Evolutionary conservation across 2,113 vertebrate genomes (phyloP).

Genomic region (Cephalopterus ornatus): DNA sequence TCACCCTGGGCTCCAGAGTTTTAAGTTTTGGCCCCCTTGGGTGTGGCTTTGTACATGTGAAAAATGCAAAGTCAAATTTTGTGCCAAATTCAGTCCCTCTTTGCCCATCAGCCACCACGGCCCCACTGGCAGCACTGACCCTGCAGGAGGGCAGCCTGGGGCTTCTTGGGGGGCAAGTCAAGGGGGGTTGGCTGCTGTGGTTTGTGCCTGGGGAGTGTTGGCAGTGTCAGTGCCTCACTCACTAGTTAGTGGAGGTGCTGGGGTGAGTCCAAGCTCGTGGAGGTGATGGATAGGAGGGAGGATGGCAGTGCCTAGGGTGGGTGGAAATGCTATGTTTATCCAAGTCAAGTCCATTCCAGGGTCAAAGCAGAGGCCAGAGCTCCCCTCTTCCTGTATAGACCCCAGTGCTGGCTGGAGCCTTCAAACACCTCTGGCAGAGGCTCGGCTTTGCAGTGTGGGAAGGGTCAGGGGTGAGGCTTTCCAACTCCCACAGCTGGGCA

Average conservation of each 20-base stretch:
- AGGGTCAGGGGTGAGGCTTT: background rate
- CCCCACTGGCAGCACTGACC: fast-evolving
- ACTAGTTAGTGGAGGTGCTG: background rate
- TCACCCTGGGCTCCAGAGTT: background rate
- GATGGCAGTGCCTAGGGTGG: background rate
- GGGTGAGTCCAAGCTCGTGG: background rate
- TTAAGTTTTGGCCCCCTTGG: background rate
- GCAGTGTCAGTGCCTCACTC: background rate
- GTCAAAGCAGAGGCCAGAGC: background rate
- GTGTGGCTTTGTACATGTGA: background rate
- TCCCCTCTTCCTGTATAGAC: fast-evolving
- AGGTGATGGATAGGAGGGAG: background rate
- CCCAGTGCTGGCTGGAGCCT: background rate
- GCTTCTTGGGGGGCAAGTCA: fast-evolving
- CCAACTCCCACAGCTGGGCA: background rate
- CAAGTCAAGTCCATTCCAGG: background rate
- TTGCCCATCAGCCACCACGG: background rate
- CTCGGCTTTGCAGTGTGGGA: background rate
- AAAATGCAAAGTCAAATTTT: background rate
- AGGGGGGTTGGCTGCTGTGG: background rate
- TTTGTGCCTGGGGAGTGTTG: background rate
- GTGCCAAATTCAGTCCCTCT: background rate
- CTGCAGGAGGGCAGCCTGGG: background rate
- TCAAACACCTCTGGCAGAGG: background rate
- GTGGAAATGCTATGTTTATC: background rate